Conservation (phyloP, 2,797 vertebrate species). For the Aplochiton taeniatus region DNA sequence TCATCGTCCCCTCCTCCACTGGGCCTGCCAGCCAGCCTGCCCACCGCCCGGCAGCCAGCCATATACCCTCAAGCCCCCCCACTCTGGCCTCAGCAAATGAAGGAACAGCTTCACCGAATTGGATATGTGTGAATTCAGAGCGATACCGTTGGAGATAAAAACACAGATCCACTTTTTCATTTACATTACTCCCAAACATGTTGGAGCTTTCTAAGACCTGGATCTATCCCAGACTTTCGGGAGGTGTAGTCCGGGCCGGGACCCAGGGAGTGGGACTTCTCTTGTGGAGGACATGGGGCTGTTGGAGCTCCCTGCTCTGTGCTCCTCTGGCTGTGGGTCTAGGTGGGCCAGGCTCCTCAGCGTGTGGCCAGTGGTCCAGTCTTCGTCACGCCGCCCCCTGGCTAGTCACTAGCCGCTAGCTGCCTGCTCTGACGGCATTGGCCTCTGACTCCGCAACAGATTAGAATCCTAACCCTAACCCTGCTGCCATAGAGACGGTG, state of each 20-base stretch:
- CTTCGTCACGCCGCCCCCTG: constrained; percentile 70
- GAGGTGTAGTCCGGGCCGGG: too few species aligned
- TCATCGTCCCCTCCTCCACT: too few species aligned
- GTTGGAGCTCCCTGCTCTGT: constrained; percentile 35
- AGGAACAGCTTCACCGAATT: constrained; percentile 50
- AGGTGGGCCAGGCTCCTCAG: constrained; percentile 52
- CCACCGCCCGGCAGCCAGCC: not conserved
- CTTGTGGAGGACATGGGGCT: constrained; percentile 15
- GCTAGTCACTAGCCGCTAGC: constrained; percentile 59
- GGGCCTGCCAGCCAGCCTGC: not conserved
- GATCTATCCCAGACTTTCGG: too few species aligned
- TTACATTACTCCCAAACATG: constrained; percentile 52
- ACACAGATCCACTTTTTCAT: constrained; percentile 50
- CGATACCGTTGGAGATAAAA: constrained; percentile 64
- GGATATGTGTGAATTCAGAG: constrained; percentile 50
- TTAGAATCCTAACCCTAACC: constrained; percentile 55
- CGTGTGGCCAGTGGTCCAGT: constrained; percentile 68
- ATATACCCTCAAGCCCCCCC: not conserved
- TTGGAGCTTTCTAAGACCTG: constrained; percentile 38
- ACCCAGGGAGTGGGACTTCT: too few species aligned
- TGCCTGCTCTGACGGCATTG: constrained; percentile 73
- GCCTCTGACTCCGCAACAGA: constrained; percentile 47
- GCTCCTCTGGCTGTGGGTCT: constrained; percentile 46
- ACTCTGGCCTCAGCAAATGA: constrained; percentile 35
- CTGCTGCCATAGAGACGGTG: constrained; percentile 68